phyloP scores from a whole-genome alignment of 2,113 vertebrate species.

The Bubo scandiacus region DNA sequence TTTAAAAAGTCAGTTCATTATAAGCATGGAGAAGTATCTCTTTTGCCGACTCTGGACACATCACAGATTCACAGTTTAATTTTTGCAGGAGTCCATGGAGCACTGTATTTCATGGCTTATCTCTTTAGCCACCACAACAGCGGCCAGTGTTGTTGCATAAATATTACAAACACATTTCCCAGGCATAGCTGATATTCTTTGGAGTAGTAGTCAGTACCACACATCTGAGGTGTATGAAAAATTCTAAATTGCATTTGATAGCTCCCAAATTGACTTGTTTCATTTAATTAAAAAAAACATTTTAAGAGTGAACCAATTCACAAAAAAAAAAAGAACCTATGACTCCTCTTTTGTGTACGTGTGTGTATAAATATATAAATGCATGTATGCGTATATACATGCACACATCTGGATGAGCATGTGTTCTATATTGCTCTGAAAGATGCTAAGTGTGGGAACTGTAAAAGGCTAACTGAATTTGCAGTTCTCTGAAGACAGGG shows the following conservation, averaged over 20 bases:
- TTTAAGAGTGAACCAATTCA: background rate
- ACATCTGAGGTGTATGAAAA: background rate
- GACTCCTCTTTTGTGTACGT: background rate
- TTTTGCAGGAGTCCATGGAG: background rate
- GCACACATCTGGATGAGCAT: background rate
- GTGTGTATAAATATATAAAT: background rate
- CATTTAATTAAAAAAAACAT: background rate
- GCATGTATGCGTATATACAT: accelerated
- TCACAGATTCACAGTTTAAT: background rate
- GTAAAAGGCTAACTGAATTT: background rate
- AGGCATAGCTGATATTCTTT: background rate
- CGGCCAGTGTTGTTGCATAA: background rate
- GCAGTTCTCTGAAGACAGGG: background rate
- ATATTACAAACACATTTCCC: background rate
- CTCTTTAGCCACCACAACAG: conserved; percentile 20
- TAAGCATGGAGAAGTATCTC: background rate
- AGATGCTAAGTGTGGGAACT: background rate
- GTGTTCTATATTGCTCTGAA: background rate
- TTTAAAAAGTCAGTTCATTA: background rate
- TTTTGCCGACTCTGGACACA: background rate
- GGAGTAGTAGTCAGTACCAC: background rate
- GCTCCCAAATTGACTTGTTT: background rate
- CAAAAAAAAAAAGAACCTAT: background rate
- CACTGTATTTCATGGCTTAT: background rate
- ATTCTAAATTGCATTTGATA: background rate